Base-by-base conservation (phyloP, 2,113 vertebrate species). In the Eptatretus burgeri region DNA sequence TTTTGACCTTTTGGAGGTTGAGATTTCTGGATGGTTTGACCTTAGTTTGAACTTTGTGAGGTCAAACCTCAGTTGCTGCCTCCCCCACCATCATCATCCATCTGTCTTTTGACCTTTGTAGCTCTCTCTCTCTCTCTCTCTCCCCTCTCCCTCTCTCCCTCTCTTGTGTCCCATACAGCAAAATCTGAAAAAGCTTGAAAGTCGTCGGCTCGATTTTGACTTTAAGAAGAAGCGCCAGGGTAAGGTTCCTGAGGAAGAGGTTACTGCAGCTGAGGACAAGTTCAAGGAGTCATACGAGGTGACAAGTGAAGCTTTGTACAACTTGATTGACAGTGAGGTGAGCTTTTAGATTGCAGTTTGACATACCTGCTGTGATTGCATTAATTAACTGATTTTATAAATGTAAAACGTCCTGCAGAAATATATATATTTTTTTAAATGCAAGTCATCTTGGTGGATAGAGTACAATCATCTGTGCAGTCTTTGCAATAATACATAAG, bases 301-400 rank as follows among this genome's bases (percentile, higher is more conserved):
- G 72, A 83, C 86, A 13, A 83, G 86, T 74, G 78, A 80, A 72
- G 89, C 84, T 80, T 93, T 94, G 88, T 85, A 83, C 74, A 82
- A 93, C 77, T 93, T 94, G 70, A 73, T 94, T 74, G 88, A 93
- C 73, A 94, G 85, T 27, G 87, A 94, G 64, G 86, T 94, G 74
- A 84, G 84, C 27, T 76, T 18, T 68, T 52, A 65, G 56, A 70
- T 70, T 66, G 64, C 51, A 62, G 65, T 51, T 13, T 20, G 20
- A 20, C 16, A 5, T 16, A 16, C 69, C 73, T 73, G 67, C 69
- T 68, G 71, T 69, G 70, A 66, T 72, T 75, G 72, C 73, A 73
- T 71, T 68, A 73, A 74, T 69, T 69, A 68, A 62, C 27, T 67
- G 68, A 66, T 17, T 66, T 62, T 14, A 68, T 63, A n/a, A 67